Percentiles rank a stretch among this genome's conserved stretches.
Evolutionary conservation across 2,888 invertebrate species (phyloP).

Genomic region (Adelphocoris suturalis): DNA sequence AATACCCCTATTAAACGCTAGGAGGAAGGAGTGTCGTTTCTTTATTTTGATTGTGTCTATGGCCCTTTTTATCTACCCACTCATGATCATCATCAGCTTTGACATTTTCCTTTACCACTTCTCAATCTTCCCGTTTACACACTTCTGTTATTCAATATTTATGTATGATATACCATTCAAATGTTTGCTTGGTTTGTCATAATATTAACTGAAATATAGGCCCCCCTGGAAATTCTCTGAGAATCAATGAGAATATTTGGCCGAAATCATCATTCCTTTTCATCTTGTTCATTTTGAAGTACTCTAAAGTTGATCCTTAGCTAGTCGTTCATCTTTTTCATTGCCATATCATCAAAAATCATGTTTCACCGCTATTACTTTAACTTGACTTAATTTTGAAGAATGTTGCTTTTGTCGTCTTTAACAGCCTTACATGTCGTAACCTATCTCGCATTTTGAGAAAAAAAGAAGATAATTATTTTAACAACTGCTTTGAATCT

Average conservation of each 20-base stretch:
- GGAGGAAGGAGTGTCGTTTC: no score
- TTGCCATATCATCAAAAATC: background rate
- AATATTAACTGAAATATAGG: no score
- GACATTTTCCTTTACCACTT: no score
- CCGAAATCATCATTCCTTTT: slow-evolving; percentile 39
- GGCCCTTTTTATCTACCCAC: no score
- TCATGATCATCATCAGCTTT: no score
- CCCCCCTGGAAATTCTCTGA: background rate
- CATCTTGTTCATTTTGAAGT: background rate
- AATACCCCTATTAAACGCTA: no score
- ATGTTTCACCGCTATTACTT: slow-evolving; percentile 22
- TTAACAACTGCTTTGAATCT: background rate
- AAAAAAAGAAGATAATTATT: background rate
- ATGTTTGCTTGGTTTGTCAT: no score
- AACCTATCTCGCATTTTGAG: slow-evolving; percentile 9
- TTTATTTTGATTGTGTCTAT: no score
- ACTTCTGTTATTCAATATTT: no score
- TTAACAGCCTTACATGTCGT: slow-evolving; percentile 34
- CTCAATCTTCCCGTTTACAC: no score
- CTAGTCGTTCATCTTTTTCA: slow-evolving; percentile 56
- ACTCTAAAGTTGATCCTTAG: slow-evolving; percentile 68
- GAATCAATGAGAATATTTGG: slow-evolving; percentile 28
- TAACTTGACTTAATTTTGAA: background rate
- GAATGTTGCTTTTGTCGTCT: slow-evolving; percentile 38
- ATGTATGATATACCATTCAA: no score